Evolutionary conservation across 1,140 invertebrate species (phyloP), one percentile per base, ranked within the genome.

Genomic region (Drosophila busckii): DNA sequence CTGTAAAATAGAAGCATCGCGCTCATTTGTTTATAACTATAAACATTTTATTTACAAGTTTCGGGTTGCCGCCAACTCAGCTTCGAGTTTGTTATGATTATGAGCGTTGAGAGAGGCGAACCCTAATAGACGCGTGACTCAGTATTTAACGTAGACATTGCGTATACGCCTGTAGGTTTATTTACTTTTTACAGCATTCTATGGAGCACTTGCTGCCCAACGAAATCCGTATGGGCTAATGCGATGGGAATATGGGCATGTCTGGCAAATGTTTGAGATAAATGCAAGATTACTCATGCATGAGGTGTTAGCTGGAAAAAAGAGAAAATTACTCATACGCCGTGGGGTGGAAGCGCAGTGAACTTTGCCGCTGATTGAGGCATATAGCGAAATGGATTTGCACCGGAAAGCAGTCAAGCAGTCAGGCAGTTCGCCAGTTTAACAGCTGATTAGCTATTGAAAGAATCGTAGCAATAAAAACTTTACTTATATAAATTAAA

Each of bases 271-370:
- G 68, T 70, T 59, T 60, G 34, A 41, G 67, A 64, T 70, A 25
- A 63, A 65, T 70, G 48, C 28, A 28, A 50, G 20, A 68, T 71
- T 71, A 66, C 68, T 71, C 68, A 71, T 71, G 42, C 61, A 34
- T 12, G 12, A 17, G 40, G 13, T 7, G 20, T 31, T 9, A 22
- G 13, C 13, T 19, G 48, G 15, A 38, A 37, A 35, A 70, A 44
- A 38, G 35, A 16, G 13, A 25, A 19, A 42, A 68, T 68, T 68
- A 55, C 64, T 68, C 65, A 68, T 35, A 29, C 41, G 2, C 12
- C 8, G 41, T 38, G 31, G 50, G 34, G 15, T 40, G 38, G 15
- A 12, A 46, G 42, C n/a, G n/a, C n/a, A n/a, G n/a, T n/a, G n/a
- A n/a, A n/a, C n/a, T n/a, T n/a, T n/a, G n/a, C 19, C 35, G 65